These are phyloP conservation scores for Malurus melanocephalus DNA, from an alignment of 2,113 vertebrate species.

Conservation along the genomic window DNA sequence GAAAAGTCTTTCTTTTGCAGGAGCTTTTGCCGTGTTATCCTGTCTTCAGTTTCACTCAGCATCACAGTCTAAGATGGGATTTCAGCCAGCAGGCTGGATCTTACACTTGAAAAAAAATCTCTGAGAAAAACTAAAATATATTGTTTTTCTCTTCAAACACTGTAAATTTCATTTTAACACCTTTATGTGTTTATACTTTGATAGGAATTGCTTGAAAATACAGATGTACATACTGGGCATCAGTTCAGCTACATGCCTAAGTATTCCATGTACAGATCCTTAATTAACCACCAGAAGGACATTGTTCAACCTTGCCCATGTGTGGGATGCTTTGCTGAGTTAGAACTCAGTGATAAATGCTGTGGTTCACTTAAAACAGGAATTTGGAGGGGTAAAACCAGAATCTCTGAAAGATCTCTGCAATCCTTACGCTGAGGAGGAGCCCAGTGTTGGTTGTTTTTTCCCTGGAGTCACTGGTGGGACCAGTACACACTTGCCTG, in stretches of 20 bases:
- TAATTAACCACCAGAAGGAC: not conserved
- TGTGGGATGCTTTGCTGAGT: not conserved
- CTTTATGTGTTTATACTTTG: not conserved
- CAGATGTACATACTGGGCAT: not conserved
- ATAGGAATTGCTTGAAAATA: not conserved
- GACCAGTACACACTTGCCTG: not conserved
- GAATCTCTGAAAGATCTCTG: not conserved
- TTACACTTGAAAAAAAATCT: not conserved
- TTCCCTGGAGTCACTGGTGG: not conserved
- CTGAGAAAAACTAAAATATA: not conserved
- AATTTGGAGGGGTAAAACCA: not conserved
- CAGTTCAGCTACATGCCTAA: not conserved
- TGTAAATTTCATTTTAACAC: not conserved
- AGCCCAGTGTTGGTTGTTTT: not conserved
- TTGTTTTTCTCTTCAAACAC: not conserved
- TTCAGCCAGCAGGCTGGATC: not conserved
- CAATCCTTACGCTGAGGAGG: not conserved
- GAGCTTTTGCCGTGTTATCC: not conserved
- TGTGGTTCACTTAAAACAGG: not conserved
- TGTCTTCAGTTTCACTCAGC: not conserved
- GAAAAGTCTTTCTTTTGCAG: not conserved
- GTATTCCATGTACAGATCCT: not conserved
- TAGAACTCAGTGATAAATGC: not conserved
- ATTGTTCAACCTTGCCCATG: not conserved
- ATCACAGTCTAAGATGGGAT: not conserved